A percentile compares a stretch with the other conserved stretches of the same genome.
phyloP scores from a whole-genome alignment of 2,113 vertebrate species.

The Cygnus buccinator region DNA sequence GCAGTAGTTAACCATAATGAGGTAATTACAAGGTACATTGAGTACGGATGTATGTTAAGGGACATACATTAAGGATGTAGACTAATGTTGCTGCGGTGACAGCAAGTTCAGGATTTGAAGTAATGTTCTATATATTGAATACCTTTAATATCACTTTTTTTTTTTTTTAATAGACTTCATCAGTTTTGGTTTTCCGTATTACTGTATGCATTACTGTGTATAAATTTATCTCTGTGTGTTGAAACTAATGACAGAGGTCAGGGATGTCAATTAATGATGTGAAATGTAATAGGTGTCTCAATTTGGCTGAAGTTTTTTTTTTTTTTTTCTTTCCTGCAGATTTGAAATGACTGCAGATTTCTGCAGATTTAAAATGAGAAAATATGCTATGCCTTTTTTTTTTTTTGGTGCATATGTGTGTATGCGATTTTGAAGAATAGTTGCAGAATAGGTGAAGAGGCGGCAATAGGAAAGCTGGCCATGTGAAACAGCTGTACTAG shows the following conservation, averaged over 20 bases:
- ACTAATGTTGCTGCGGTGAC: slow-evolving; percentile 24
- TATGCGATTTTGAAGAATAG: not conserved
- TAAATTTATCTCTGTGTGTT: not conserved
- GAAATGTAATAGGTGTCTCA: not conserved
- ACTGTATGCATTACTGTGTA: not conserved
- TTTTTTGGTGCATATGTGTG: not conserved
- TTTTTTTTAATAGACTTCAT: not conserved
- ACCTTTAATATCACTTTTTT: not conserved
- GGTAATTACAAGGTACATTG: slow-evolving; percentile 73
- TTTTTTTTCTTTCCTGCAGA: not conserved
- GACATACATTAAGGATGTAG: slow-evolving; percentile 46
- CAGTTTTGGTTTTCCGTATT: not conserved
- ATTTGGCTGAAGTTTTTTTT: not conserved
- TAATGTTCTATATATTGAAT: not conserved
- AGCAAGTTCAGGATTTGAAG: slow-evolving; percentile 28
- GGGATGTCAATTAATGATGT: not conserved
- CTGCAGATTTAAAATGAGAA: not conserved
- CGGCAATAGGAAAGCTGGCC: not conserved
- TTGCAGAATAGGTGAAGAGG: not conserved
- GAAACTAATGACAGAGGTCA: not conserved
- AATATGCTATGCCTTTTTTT: not conserved
- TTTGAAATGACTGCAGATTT: not conserved
- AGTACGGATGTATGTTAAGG: slow-evolving; percentile 65
- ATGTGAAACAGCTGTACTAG: not conserved
- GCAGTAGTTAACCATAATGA: slow-evolving; percentile 66